Evolutionary conservation across 2,797 vertebrate genomes (phyloP), one percentile per base, ranked within the genome.

Genomic region (Catamblyrhynchus diadema): DNA sequence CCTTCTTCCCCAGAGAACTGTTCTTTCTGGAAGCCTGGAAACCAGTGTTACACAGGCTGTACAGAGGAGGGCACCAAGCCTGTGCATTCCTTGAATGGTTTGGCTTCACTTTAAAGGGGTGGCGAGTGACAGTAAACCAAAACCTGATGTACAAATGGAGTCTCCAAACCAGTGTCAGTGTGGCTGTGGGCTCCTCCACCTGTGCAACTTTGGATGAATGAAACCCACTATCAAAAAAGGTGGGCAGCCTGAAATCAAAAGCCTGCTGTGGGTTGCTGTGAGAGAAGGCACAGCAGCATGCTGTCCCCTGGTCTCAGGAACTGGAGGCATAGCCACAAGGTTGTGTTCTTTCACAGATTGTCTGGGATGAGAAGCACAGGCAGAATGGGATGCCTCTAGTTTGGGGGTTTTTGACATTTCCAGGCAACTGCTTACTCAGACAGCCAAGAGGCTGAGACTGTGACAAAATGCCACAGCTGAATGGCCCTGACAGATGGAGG

Each of bases 51-150:
- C 57, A 37, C 20, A n/a, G 74, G 41, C 67, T 70, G 73, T 35
- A 70, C 87, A 79, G 90, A 72, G 70, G 53, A 91, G 65, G 57
- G 69, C 86, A 92, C 64, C 61, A 74, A 87, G 95, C 35, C 32
- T 89, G 71, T 86, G 65, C 56, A 66, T 67, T 86, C 83, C 41
- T 74, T 75, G 47, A 81, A 59, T 42, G 28, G 39, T 50, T 65
- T 90, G 45, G 11, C 77, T 86, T n/a, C 89, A 35, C 65, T 92
- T 93, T 62, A 6, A 82, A 89, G 64, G 11, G 17, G 13, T 62
- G 22, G 57, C 45, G 50, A 92, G 57, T 39, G 32, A 51, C 53
- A 86, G 75, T 60, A 90, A 94, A 93, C 37, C 30, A 82, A 89
- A 88, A 48, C 21, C 25, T 25, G 28, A 59, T 0, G 0, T 21